Conservation (phyloP, 1,140 invertebrate genomes). For the Stenopsyche tienmushanensis region DNA sequence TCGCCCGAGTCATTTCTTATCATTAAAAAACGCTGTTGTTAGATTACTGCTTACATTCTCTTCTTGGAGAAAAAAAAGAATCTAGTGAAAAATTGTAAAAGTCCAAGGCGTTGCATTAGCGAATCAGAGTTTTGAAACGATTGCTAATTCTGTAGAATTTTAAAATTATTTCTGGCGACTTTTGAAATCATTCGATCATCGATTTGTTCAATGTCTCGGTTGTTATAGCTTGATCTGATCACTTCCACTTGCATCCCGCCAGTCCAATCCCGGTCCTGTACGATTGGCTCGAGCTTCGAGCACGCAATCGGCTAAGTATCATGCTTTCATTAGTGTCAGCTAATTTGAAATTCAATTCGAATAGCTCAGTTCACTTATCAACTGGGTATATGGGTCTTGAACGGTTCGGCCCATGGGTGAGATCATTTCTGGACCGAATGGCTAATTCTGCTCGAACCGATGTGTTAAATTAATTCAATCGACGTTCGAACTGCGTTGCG, state of each 20-base stretch:
- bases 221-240: no score
- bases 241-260: no score
- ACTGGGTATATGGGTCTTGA: conserved; percentile 13
- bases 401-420: background rate
- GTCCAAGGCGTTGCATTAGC: no score
- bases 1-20: no score
- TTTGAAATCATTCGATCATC: no score
- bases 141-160: background rate
- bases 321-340: conserved; percentile 11
- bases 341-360: conserved; percentile 22
- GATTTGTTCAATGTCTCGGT: no score
- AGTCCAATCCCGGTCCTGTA: no score
- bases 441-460: background rate
- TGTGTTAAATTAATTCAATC: background rate
- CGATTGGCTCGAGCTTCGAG: background rate
- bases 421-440: background rate
- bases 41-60: no score
- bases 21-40: no score
- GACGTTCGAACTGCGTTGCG: background rate
- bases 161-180: no score
- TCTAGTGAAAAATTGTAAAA: no score
- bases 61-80: no score
- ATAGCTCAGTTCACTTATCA: conserved; percentile 17
- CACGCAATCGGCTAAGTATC: background rate
- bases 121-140: background rate